phyloP scores from a whole-genome alignment of 1,140 invertebrate species.

The Drosophila tropicalis region DNA sequence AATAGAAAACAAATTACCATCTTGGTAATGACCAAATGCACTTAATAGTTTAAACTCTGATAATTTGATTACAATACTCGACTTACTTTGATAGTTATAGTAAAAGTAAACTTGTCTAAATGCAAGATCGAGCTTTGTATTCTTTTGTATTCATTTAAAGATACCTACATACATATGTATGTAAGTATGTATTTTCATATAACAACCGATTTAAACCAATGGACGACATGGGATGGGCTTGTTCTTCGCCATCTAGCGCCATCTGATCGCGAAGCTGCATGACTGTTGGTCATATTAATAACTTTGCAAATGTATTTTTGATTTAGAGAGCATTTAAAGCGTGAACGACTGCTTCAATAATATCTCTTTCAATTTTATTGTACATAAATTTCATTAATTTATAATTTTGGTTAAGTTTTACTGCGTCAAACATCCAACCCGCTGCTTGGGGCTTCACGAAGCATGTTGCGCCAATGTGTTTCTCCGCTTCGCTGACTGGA shows the following conservation, averaged over 20 bases:
- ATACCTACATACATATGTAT: neutral
- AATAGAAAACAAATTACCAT: too few relatives aligned
- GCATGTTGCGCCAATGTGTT: slow-evolving; percentile 80
- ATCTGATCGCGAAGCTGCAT: slow-evolving; percentile 66
- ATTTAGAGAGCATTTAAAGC: slow-evolving; percentile 83
- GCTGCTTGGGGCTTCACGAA: slow-evolving; percentile 53
- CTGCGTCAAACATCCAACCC: slow-evolving; percentile 58
- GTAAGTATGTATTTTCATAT: neutral
- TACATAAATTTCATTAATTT: slow-evolving; percentile 84
- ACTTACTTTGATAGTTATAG: too few relatives aligned
- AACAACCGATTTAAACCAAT: slow-evolving; percentile 1
- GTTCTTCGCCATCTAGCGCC: slow-evolving; percentile 43
- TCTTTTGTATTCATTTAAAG: too few relatives aligned
- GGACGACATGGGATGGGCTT: slow-evolving; percentile 8
- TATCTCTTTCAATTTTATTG: slow-evolving; percentile 83
- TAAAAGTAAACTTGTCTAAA: too few relatives aligned
- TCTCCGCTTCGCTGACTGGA: slow-evolving; percentile 66
- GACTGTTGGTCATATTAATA: slow-evolving; percentile 74
- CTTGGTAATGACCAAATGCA: too few relatives aligned
- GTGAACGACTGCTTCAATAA: slow-evolving; percentile 83
- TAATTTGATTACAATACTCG: too few relatives aligned
- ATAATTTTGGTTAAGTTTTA: slow-evolving; percentile 81
- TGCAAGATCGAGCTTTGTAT: too few relatives aligned
- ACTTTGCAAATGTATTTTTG: slow-evolving; percentile 64
- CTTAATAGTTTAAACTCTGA: too few relatives aligned